Evolutionary conservation across 2,113 vertebrate genomes (phyloP), one percentile per base, ranked within the genome.

Genomic region (Solenodon paradoxus): DNA sequence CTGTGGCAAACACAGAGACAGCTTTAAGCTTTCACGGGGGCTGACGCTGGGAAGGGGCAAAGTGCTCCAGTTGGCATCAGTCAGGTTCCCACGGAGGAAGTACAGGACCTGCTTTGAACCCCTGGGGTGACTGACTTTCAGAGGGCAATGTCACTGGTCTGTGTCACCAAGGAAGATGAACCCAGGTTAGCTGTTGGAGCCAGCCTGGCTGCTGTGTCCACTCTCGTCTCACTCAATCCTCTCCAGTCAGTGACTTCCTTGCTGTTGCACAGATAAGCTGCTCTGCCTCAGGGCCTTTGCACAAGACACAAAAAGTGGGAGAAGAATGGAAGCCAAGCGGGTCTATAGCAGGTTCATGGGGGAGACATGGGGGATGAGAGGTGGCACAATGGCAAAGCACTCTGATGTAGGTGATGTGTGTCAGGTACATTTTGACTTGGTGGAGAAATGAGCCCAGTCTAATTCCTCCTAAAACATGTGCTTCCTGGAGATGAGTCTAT

Each of bases 1-100:
- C 99, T 99, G 97, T 9, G 12, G 77, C 88, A 94, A 93, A 98
- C 72, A 97, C 66, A 98, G 92, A 80, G n/a, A 61, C 0, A 3
- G 49, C 94, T 82, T 79, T 71, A 79, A 45, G 83, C 47, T 19
- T 20, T 28, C 30, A 1, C 20, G 0, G 0, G 38, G 82, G 51
- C 69, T 69, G 35, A 19, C 53, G 26, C 22, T 3, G 32, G 19
- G 30, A 5, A 10, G 35, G 35, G 11, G n/a, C 45, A 4, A 38
- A 68, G 57, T 10, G 2, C 45, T 1, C 22, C 19, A 32, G 74
- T 51, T 32, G 57, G 75, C 40, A 13, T 35, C 87, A 68, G 53
- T 40, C 15, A 19, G 26, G 1, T 49, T 45, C 47, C 75, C n/a
- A n/a, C 16, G 30, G 87, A 93, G 59, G 59, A 61, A 64, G 71